These are phyloP conservation scores for Thryonomys swinderianus DNA, from an alignment of 2,113 vertebrate genomes.

Conservation along the genomic window DNA sequence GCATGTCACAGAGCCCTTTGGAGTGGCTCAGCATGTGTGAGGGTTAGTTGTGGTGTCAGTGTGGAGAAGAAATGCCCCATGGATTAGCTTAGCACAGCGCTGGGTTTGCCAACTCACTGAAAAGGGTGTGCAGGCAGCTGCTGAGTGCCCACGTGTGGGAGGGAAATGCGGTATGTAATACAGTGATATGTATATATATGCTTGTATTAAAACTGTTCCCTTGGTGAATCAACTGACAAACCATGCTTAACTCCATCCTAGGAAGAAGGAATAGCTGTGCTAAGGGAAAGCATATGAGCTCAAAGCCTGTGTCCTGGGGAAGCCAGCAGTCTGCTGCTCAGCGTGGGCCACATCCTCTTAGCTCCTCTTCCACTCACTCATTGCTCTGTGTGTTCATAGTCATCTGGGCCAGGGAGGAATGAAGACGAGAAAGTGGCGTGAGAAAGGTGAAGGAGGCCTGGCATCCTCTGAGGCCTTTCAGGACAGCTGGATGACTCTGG, in stretches of 20 bases:
- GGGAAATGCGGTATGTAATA: not conserved
- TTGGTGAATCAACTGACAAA: not conserved
- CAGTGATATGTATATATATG: not conserved
- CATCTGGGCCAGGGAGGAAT: rapidly evolving
- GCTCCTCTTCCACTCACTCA: too few relatives aligned
- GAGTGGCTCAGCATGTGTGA: rapidly evolving
- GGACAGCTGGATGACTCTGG: not conserved
- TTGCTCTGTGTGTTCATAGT: too few relatives aligned
- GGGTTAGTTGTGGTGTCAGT: not conserved
- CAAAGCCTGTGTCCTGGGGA: not conserved
- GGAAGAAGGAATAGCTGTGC: not conserved
- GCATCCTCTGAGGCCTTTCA: not conserved
- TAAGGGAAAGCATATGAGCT: too few relatives aligned
- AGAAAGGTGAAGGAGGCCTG: not conserved
- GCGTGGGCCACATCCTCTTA: rapidly evolving
- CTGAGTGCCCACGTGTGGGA: not conserved
- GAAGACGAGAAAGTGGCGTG: not conserved
- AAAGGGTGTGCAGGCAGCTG: not conserved
- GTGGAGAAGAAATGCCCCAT: not conserved
- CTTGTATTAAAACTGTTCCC: not conserved
- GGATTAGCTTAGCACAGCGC: not conserved
- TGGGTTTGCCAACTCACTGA: not conserved
- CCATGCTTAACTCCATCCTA: not conserved
- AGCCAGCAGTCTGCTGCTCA: not conserved
- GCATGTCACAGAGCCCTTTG: too few relatives aligned